Base-by-base conservation (phyloP, 2,113 vertebrate species). In the Scartelaos histophorus region DNA sequence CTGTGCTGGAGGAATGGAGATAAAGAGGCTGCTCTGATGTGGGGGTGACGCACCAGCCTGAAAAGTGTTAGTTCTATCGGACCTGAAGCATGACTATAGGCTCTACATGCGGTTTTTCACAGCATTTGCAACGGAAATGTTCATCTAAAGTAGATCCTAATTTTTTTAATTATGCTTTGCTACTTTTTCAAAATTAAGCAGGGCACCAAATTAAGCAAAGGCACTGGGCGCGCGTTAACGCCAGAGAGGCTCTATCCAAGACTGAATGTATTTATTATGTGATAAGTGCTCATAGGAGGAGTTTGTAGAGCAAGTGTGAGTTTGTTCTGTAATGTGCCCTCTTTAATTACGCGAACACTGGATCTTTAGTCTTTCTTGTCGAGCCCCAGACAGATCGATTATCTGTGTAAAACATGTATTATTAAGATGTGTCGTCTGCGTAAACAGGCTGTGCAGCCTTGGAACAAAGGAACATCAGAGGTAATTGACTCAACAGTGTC, bases 341-440 rank as follows among this genome's bases (percentile, higher is more conserved):
- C 67, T 53, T 74, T 75, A 72, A 85, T 84, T 82, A 84, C 73
- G 62, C 53, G 67, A 69, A 62, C 49, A 57, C 70, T 65, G 78
- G 71, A 78, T 77, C 83, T 89, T 89, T 79, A 83, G 71, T 76
- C 79, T 84, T 34, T 85, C 84, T 86, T 92, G 88, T 88, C 90
- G 88, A 92, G 58, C 91, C 87, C 58, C 82, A 89, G 85, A 77
- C 67, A 78, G 74, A 90, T 92, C 85, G 88, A 92, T 91, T 85
- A 78, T 78, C 84, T 84, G 66, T 67, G 83, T 76, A 74, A 73
- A 92, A 83, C 90, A 92, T 91, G 75, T 86, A 90, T 92, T 92
- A 92, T 92, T 92, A 84, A 92, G 79, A 87, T 66, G 74, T 73
- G 85, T 82, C 68, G 78, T 89, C 73, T 81, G 73, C 76, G 84